A percentile compares a stretch with the other conserved stretches of the same genome.
These are phyloP conservation scores for Neopipo cinnamomea DNA, from an alignment of 2,113 vertebrate species.

Conservation along the genomic window DNA sequence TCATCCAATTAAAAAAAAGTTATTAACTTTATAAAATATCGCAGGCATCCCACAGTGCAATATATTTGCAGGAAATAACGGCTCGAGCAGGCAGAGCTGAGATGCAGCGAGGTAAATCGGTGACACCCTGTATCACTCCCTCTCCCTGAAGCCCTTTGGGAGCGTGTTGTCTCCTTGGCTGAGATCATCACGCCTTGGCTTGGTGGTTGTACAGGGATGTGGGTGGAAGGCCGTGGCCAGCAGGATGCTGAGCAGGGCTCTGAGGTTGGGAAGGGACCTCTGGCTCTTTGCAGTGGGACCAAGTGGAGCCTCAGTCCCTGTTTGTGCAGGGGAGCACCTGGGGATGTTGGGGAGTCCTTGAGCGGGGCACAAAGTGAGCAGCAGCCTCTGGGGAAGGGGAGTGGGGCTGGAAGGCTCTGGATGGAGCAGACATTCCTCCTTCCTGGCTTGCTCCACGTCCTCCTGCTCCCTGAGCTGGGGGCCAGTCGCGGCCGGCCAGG, in stretches of 20 bases:
- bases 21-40: conserved; percentile 83
- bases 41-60: conserved; percentile 73
- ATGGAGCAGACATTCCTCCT: background rate
- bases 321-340: background rate
- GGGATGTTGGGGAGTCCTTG: accelerated
- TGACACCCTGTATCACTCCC: background rate
- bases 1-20: conserved; percentile 84
- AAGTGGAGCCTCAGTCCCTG: accelerated
- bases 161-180: accelerated
- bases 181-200: accelerated
- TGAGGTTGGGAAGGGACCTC: background rate
- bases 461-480: accelerated
- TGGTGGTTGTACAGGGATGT: accelerated
- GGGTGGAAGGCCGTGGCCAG: background rate
- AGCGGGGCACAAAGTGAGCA: background rate
- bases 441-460: background rate
- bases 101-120: conserved; percentile 35
- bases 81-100: conserved; percentile 65
- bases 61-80: conserved; percentile 69
- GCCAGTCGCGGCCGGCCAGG: background rate
- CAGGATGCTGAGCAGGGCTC: background rate
- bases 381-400: background rate
- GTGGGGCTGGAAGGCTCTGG: accelerated
- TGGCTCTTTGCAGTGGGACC: accelerated
- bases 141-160: background rate